Conservation (phyloP, 2,113 vertebrate genomes). For the Podarcis muralis region DNA sequence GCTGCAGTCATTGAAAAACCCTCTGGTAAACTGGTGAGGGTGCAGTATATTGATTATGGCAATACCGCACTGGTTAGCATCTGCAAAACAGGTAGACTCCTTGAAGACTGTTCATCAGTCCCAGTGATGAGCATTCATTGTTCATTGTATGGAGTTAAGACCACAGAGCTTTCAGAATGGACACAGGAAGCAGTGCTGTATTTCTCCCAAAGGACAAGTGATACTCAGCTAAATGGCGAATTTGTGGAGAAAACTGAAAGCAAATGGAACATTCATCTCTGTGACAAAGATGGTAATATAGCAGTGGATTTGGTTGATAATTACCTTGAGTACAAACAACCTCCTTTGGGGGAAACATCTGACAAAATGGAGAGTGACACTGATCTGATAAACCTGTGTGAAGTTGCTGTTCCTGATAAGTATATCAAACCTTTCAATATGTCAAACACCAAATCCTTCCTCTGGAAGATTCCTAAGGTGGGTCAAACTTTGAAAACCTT, state of each 20-base stretch:
- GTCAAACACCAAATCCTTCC: constrained; percentile 50
- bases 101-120: constrained; percentile 58
- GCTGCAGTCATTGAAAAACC: constrained; percentile 79
- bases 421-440: neutral
- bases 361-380: neutral
- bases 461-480: constrained; percentile 71
- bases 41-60: constrained; percentile 94
- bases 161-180: constrained; percentile 28
- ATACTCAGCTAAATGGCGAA: constrained; percentile 76
- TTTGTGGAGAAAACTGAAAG: constrained; percentile 79
- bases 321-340: constrained; percentile 13
- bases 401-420: constrained; percentile 3
- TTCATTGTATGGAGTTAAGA: constrained; percentile 71
- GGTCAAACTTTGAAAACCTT: constrained; percentile 79
- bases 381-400: neutral
- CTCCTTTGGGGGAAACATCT: constrained; percentile 27
- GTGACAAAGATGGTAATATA: constrained; percentile 73
- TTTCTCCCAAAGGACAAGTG: constrained; percentile 76
- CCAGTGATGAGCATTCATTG: constrained; percentile 84
- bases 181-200: constrained; percentile 59
- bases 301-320: constrained; percentile 62
- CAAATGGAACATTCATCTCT: constrained; percentile 86
- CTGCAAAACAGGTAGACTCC: constrained; percentile 73
- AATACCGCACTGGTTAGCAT: constrained; percentile 77
- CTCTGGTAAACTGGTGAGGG: constrained; percentile 48